These are phyloP conservation scores for Eleutherodactylus coqui DNA, from an alignment of 2,797 vertebrate species.

Conservation along the genomic window DNA sequence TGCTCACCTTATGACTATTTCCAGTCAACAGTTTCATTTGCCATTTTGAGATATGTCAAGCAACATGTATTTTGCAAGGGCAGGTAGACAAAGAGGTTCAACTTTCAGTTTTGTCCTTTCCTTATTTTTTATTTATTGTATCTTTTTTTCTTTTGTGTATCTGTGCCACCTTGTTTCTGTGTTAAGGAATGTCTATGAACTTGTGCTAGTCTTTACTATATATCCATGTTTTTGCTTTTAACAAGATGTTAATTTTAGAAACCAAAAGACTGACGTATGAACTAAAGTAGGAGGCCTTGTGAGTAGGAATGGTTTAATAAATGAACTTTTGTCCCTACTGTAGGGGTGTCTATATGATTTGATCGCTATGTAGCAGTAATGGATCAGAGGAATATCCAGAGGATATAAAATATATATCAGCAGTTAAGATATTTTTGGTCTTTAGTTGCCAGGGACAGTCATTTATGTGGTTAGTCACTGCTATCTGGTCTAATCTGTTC, in stretches of 20 bases:
- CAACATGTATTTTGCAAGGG: background rate
- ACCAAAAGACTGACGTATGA: background rate
- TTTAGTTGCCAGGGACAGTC: background rate
- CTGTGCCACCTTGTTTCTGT: background rate
- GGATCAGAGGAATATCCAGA: background rate
- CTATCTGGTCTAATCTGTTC: background rate
- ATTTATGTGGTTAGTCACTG: slow-evolving; percentile 4
- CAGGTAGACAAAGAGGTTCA: background rate
- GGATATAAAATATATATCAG: no score
- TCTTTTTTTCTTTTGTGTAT: background rate
- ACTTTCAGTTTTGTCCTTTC: background rate
- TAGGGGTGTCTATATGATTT: background rate
- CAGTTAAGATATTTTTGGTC: no score
- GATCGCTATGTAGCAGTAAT: background rate
- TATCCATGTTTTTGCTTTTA: background rate
- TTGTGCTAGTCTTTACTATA: background rate
- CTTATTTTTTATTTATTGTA: background rate
- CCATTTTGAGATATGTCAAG: background rate
- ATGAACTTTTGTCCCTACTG: background rate
- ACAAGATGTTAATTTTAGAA: background rate
- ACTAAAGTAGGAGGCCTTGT: background rate
- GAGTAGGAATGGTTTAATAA: background rate
- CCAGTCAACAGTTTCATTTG: background rate
- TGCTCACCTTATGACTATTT: background rate
- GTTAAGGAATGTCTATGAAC: background rate